phyloP scores from a whole-genome alignment of 2,888 invertebrate species.

The Mythimna lalbum region DNA sequence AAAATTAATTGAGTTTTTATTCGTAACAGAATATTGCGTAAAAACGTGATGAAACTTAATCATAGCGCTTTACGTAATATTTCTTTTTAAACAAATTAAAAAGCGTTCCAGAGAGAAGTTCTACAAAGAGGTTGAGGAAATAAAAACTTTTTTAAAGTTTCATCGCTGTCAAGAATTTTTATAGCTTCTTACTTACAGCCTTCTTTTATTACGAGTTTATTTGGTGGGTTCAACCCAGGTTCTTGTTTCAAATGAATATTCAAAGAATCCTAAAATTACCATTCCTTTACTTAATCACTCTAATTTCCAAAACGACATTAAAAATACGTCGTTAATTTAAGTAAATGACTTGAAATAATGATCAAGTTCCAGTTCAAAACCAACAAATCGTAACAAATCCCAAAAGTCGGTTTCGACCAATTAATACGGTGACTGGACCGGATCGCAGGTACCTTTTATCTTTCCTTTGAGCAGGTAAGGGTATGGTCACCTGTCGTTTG shows the following conservation, averaged over 20 bases:
- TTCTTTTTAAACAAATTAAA: conserved; percentile 37
- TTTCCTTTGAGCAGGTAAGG: conserved; percentile 83
- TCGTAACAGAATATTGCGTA: neutral
- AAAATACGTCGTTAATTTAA: conserved; percentile 45
- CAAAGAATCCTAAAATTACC: neutral
- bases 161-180: conserved; percentile 41
- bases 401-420: conserved; percentile 78
- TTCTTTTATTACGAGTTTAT: conserved; percentile 31
- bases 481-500: conserved; percentile 82
- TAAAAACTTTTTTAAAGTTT: conserved; percentile 57
- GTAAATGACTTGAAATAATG: conserved; percentile 62
- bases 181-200: conserved; percentile 47
- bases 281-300: conserved; percentile 1
- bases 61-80: neutral
- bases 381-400: conserved; percentile 69
- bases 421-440: conserved; percentile 80
- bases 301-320: conserved; percentile 21
- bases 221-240: conserved; percentile 27
- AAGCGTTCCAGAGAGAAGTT: conserved; percentile 36
- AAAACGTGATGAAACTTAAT: conserved; percentile 3
- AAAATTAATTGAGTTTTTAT: neutral
- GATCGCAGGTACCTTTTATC: conserved; percentile 83
- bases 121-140: conserved; percentile 52
- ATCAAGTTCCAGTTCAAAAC: conserved; percentile 70
- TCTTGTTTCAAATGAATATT: conserved; percentile 37